Conservation (phyloP, 2,888 invertebrate species). For the Junonia oenone region DNA sequence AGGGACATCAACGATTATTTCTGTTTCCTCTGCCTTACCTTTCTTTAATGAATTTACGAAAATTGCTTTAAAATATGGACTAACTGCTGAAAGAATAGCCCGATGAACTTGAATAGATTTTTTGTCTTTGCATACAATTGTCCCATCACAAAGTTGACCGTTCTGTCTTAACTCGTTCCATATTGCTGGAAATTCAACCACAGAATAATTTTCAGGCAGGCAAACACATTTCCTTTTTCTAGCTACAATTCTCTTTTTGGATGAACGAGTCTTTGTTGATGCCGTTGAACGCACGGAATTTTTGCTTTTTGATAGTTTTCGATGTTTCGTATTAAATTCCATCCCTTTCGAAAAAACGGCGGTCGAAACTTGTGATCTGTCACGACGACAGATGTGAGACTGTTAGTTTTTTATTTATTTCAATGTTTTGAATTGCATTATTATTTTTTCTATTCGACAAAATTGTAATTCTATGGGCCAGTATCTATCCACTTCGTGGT, state of each 20-base stretch:
- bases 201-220: conserved; percentile 78
- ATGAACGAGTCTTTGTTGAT: conserved; percentile 63
- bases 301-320: conserved; percentile 77
- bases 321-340: conserved; percentile 78
- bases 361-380: conserved; percentile 75
- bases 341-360: conserved; percentile 77
- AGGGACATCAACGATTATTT: conserved; percentile 81
- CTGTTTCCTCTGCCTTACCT: conserved; percentile 79
- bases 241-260: conserved; percentile 65
- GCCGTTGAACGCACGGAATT: conserved; percentile 71
- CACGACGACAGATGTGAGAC: conserved; percentile 62
- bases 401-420: conserved; percentile 57
- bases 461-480: not conserved
- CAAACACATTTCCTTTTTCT: conserved; percentile 81
- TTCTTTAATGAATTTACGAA: conserved; percentile 84
- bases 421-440: conserved; percentile 20
- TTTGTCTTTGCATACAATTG: conserved; percentile 81
- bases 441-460: conserved; percentile 6
- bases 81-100: conserved; percentile 84
- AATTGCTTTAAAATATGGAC: conserved; percentile 86
- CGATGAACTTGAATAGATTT: conserved; percentile 83
- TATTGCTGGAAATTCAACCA: conserved; percentile 82
- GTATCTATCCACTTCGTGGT: too few relatives aligned
- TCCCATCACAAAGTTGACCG: conserved; percentile 85
- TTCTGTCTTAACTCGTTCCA: conserved; percentile 84